Base-by-base conservation (phyloP, 2,888 invertebrate species). In the Raillietiella orientalis region DNA sequence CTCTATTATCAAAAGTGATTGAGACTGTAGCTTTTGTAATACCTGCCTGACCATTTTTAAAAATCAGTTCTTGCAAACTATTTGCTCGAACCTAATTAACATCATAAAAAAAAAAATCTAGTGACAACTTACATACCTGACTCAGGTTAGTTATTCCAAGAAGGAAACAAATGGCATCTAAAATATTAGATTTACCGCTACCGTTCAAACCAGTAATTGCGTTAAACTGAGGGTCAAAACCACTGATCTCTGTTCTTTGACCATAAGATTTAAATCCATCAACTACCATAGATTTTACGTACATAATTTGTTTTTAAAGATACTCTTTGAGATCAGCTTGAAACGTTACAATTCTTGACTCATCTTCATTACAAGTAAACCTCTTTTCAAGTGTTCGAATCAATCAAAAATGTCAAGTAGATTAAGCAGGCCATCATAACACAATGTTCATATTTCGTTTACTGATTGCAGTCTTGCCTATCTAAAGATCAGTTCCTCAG, bases 251-350 rank as follows among this genome's bases (percentile, higher is more conserved):
- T 1, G 82, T 79, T 35, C 77, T 55, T 36, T 70, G 66, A 0
- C 84, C 87, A 40, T 96, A 96, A 0, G 93, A 93, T 49, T 96
- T 96, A 44, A 99, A 96, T 23, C 96, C 96, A 41, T 96, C 90
- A 25, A 96, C 51, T 17, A 75, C 59, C 37, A 93, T 66, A 2
- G 67, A 66, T 46, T 84, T 90, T 24, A 96, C 67, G 44, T 66
- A 61, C 93, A 96, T 93, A 17, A n/a, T n/a, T n/a, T n/a, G n/a
- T n/a, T n/a, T n/a, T n/a, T n/a, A n/a, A n/a, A n/a, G n/a, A n/a
- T n/a, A n/a, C n/a, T n/a, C n/a, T n/a, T n/a, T n/a, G n/a, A n/a
- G n/a, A n/a, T n/a, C n/a, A n/a, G n/a, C n/a, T n/a, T n/a, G n/a
- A n/a, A n/a, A n/a, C n/a, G n/a, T n/a, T n/a, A n/a, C n/a, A n/a